Evolutionary conservation across 1,140 invertebrate species (phyloP), one percentile per base, ranked within the genome.

Genomic region (Chionoecetes opilio): DNA sequence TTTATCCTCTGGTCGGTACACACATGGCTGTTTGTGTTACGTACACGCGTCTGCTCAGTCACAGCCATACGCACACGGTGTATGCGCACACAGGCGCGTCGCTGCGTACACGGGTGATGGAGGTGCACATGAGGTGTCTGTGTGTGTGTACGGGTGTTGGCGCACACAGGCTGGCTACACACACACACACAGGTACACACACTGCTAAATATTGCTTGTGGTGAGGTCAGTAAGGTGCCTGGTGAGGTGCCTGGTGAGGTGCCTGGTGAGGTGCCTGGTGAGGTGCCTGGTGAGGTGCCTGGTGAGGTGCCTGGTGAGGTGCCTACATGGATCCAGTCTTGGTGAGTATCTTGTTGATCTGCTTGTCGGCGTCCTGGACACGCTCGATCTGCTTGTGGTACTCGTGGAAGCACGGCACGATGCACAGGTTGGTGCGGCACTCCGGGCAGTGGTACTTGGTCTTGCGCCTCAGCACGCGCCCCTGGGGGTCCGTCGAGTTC

Each of bases 401-500:
- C 41, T 96, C 94, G 32, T 96, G 96, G 91, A 96, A 96, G 92
- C 96, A 96, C 14, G 96, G 96, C 35, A 96, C 96, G 96, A 99
- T 98, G 97, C 98, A 99, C 84, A 99, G 97, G 97, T 99, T 99
- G 82, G 98, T 98, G 96, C 98, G 98, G 97, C 98, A 99, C 96
- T 99, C 98, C 0, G 98, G 98, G 97, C 98, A 99, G 97, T 98
- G 98, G 97, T 98, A 99, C 97, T 98, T 98, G 3, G 98, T 99
- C 97, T 99, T 99, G 93, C 98, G 97, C 32, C 98, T 97, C 63
- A 98, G 97, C 96, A 98, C 98, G 85, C 98, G 97, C 32, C 98
- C 98, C 97, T 98, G 98, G 63, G 97, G 97, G 96, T 99, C 98
- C 84, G 98, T 98, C 0, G 98, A 98, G 96, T 99, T 99, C 98